Evolutionary conservation across 2,888 invertebrate genomes (phyloP), one percentile per base, ranked within the genome.

Genomic region (Caradrina kadenii): DNA sequence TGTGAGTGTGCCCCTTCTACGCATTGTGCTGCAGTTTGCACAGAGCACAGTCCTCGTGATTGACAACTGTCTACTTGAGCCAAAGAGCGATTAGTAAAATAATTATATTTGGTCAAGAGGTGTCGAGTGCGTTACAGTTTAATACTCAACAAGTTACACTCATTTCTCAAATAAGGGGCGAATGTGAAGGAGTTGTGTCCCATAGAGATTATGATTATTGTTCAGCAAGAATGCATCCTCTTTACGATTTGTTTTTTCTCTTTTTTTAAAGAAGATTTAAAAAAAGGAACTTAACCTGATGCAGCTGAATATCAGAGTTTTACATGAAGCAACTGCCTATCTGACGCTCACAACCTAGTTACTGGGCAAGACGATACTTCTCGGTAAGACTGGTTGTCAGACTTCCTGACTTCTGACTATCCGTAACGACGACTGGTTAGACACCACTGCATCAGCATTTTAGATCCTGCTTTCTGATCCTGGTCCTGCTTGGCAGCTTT

Each of bases 71-170:
- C 58, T 63, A 75, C 75, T 74, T 49, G 54, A 65, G n/a, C 22
- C 68, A 17, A 76, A 87, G 86, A 72, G 81, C 73, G 81, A 86
- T 86, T 84, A 73, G 65, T 6, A 62, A 80, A 82, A 81, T 86
- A 86, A 88, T 87, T 86, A 65, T 75, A 83, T 86, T 88, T 84
- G 76, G 60, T 83, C 73, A 75, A 83, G 84, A 78, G 69, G 63
- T 65, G 63, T 66, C 50, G 58, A 81, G 80, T 56, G 59, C 63
- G 55, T 53, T 70, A 69, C 53, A 78, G 56, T 63, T 73, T 69
- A n/a, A 67, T 26, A 62, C 68, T 69, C 48, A 52, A 64, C 45
- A 17, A 52, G 71, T 62, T n/a, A 62, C 55, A 63, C 61, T 61
- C 19, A 13, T 45, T 54, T 1, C 19, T 54, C 11, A n/a, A 64